A percentile compares a stretch with the other conserved stretches of the same genome.
Evolutionary conservation across 2,888 invertebrate genomes (phyloP).

Genomic region (Agriopis aurantiaria): DNA sequence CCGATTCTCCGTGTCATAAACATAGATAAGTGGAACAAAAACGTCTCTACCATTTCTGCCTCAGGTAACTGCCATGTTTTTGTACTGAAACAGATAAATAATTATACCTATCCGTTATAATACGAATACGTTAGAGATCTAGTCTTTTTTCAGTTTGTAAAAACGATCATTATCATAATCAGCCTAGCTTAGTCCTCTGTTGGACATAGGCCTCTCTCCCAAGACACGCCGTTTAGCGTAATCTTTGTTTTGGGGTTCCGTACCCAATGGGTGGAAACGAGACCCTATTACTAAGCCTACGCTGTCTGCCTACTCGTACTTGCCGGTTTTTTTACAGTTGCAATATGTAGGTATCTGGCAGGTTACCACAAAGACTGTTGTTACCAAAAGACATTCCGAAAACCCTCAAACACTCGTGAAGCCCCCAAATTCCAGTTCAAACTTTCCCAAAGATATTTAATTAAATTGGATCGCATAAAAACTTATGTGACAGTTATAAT

Average conservation of each 20-base stretch:
- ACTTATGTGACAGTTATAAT: constrained; percentile 45
- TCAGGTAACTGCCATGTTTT: constrained; percentile 33
- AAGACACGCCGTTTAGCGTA: no score
- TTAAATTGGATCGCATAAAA: constrained; percentile 45
- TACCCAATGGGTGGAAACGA: no score
- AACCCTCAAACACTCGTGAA: constrained; percentile 30
- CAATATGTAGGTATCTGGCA: background rate
- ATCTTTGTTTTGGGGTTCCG: no score
- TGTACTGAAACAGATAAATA: constrained; percentile 22
- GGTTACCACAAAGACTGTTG: constrained; percentile 6
- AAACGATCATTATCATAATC: no score
- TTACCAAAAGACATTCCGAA: constrained; percentile 19
- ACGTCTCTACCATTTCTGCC: constrained; percentile 7
- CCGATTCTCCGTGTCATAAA: constrained; percentile 15
- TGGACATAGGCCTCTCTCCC: no score
- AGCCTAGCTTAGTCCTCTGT: no score
- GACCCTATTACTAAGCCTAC: no score
- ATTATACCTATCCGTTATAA: constrained; percentile 20
- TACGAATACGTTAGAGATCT: no score
- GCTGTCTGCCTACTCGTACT: no score
- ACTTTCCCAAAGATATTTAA: constrained; percentile 43
- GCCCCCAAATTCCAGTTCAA: constrained; percentile 29
- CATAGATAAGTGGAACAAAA: constrained; percentile 24
- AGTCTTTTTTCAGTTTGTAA: no score
- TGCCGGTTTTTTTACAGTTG: background rate